Evolutionary conservation across 2,888 invertebrate genomes (phyloP), one percentile per base, ranked within the genome.

Genomic region (Atherix ibis): DNA sequence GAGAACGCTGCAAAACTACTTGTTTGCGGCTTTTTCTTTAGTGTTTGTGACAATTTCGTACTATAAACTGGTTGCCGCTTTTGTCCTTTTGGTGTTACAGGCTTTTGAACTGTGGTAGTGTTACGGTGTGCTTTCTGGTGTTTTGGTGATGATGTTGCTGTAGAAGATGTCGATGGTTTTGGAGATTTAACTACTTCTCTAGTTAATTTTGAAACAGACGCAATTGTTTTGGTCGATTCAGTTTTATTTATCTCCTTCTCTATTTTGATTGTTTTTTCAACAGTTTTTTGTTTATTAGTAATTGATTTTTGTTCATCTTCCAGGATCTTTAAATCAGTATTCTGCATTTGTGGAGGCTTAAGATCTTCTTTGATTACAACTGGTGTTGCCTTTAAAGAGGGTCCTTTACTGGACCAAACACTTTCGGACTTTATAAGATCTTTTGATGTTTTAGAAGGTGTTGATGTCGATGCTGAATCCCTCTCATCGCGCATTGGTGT

Each of bases 1-100:
- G 73, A 74, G 53, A 76, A 76, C 1, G 76, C 75, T 9, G 46
- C 46, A 32, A 50, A 51, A 9, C 42, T 41, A 22, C 40, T 34
- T n/a, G 33, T 19, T 9, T 28, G 8, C 4, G 34, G 22, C 27
- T 40, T 40, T 10, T 27, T 39, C 15, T 27, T 36, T 34, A 64
- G 64, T 16, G 55, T 48, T 4, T 52, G 62, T 31, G 66, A 62
- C 40, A 67, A 62, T 42, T 70, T 73, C 5, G 64, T 62, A 42
- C 63, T 65, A 29, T 70, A 67, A 34, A 73, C 66, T 35, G 73
- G 73, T 16, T 56, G 52, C 3, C 58, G 50, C 35, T 58, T 58
- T 3, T 15, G 18, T 10, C 14, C 22, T n/a, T 30, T 26, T 6
- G 48, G 43, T 5, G 43, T 25, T 8, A 22, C 22, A 10, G 22